phyloP scores from a whole-genome alignment of 92 coral and sea anemone genomes.

The Actinostola sp. region DNA sequence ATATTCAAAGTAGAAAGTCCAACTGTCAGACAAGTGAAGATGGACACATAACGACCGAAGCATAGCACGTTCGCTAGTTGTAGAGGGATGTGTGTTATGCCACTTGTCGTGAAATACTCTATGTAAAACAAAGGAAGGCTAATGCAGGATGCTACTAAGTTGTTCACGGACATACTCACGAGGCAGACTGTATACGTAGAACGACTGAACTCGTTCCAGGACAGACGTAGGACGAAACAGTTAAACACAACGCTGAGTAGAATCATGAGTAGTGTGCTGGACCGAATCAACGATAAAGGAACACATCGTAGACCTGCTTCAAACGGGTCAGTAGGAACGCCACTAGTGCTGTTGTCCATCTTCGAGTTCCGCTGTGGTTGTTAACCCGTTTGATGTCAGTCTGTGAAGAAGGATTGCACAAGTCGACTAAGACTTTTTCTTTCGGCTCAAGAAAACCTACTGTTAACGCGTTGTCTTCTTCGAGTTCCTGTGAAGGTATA shows the following conservation, averaged over 20 bases:
- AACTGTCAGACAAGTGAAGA: constrained; percentile 13
- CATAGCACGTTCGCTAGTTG: constrained; percentile 3
- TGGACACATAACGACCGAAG: constrained; percentile 1
- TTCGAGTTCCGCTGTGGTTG: too few relatives aligned
- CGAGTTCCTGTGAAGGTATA: too few relatives aligned
- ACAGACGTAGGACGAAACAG: neutral
- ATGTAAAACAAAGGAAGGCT: constrained; percentile 15
- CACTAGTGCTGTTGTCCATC: too few relatives aligned
- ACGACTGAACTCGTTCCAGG: constrained; percentile 1
- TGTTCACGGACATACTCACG: constrained; percentile 7
- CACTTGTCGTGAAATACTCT: constrained; percentile 13
- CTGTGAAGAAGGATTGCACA: too few relatives aligned
- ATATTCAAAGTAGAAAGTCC: constrained; percentile 13
- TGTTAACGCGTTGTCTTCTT: too few relatives aligned
- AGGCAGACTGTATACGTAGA: neutral
- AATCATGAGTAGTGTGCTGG: neutral
- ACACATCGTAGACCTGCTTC: constrained; percentile 9
- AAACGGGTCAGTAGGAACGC: too few relatives aligned
- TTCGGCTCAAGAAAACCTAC: too few relatives aligned
- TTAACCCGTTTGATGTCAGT: too few relatives aligned
- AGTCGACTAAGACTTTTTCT: too few relatives aligned
- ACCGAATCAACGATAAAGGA: constrained; percentile 9
- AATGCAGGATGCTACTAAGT: constrained; percentile 8
- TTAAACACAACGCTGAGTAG: neutral
- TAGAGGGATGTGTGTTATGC: neutral